These are phyloP conservation scores for Brachylomia viminalis DNA, from an alignment of 2,888 invertebrate species.

Conservation along the genomic window DNA sequence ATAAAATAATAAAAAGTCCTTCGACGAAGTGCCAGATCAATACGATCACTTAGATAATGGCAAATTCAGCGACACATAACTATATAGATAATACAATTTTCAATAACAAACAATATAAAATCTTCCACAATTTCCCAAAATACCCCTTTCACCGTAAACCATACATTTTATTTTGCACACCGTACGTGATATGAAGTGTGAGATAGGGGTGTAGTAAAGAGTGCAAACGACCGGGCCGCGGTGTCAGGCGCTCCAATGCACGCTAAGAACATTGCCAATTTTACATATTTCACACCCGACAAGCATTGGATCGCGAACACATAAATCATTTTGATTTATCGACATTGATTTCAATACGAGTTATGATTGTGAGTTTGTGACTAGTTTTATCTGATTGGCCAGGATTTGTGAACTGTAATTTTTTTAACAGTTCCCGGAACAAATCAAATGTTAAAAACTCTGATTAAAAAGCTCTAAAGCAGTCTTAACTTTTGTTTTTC, in stretches of 20 bases:
- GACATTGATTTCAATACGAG: constrained; percentile 61
- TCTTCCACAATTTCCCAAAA: constrained; percentile 12
- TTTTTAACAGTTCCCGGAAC: background rate
- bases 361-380: constrained; percentile 49
- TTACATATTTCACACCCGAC: constrained; percentile 78
- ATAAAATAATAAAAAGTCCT: background rate
- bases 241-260: constrained; percentile 81
- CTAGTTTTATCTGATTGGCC: constrained; percentile 55
- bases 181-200: constrained; percentile 84
- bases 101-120: background rate
- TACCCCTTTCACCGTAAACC: constrained; percentile 43
- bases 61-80: background rate
- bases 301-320: constrained; percentile 63
- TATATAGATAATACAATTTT: background rate
- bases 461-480: background rate
- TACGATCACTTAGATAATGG: background rate
- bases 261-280: constrained; percentile 84
- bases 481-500: background rate
- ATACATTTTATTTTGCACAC: constrained; percentile 70
- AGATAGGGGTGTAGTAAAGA: constrained; percentile 89
- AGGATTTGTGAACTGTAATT: background rate
- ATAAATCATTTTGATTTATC: constrained; percentile 72
- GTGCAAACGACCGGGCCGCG: constrained; percentile 88
- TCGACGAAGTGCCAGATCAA: no score
- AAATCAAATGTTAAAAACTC: background rate